Base-by-base conservation (phyloP, 1,140 invertebrate species). In the Steinernema khuongi region DNA sequence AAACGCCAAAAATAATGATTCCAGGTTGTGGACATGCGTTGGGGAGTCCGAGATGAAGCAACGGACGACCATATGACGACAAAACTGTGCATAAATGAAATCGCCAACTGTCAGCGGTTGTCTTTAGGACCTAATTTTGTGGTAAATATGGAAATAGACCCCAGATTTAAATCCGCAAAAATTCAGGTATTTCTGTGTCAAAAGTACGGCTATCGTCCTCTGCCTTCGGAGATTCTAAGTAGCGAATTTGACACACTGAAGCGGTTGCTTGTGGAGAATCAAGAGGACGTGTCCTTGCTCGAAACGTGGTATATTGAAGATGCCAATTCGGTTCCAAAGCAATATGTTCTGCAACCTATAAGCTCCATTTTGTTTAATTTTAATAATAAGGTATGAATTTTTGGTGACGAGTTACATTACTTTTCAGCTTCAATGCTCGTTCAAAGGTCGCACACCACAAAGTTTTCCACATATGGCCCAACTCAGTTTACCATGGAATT, bases 1-100 rank as follows among this genome's bases (percentile, higher is more conserved):
- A 69, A 74, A 11, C 1, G 73, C 68, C 28, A 77, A 18, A 72
- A 31, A 33, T 31, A 31, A 26, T 31, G 1, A 67, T 80, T 82
- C 29, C 79, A 96, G 93, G 94, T 97, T 0, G 94, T 97, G 26
- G 96, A 97, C 86, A 97, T 98, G 95, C 89, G 95, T 85, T 98
- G 96, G 95, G 96, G 95, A 26, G 88, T 89, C 0, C 77, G 88
- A 67, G 95, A 97, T 82, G 94, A 97, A 87, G 94, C 94, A 0
- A 97, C 94, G 0, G 94, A 97, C 85, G 95, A 97, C 90, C 95
- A 98, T 87, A 96, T 97, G 94, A 97, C 95, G 7, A 97, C 94
- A 0, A 93, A 97, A 82, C 89, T 97, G 0, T 98, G 95, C 85
- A 97, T 98, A 93, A 90, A 92, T 76, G 96, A 97, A 88, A 97